Evolutionary conservation across 2,113 vertebrate genomes (phyloP).

Genomic region (Aphelocoma coerulescens): DNA sequence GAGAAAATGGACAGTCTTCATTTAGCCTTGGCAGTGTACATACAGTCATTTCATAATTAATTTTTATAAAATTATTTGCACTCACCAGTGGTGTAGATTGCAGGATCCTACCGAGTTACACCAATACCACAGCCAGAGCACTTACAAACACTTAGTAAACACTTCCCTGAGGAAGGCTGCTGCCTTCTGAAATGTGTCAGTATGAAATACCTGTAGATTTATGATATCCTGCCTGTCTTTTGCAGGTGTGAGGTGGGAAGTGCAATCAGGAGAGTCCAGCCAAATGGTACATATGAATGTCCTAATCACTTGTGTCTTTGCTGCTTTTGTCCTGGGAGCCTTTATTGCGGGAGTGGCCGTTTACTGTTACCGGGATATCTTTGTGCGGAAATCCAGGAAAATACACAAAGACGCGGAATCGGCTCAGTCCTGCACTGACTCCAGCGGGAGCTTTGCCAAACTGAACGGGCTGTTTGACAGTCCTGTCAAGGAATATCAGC

Average conservation of each 20-base stretch:
- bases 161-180: background rate
- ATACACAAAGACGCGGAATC: slow-evolving; percentile 93
- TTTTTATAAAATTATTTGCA: background rate
- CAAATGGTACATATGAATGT: slow-evolving; percentile 99
- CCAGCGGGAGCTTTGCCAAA: slow-evolving; percentile 92
- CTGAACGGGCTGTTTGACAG: slow-evolving; percentile 95
- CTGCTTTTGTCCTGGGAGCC: slow-evolving; percentile 93
- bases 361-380: slow-evolving; percentile 92
- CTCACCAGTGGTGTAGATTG: background rate
- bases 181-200: background rate
- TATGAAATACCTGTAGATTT: background rate
- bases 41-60: background rate
- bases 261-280: slow-evolving; percentile 90
- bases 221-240: slow-evolving; percentile 45
- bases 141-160: background rate
- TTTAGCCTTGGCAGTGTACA: background rate
- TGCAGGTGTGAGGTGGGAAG: slow-evolving; percentile 88
- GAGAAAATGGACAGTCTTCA: background rate
- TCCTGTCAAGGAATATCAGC: slow-evolving; percentile 94
- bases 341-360: slow-evolving; percentile 93
- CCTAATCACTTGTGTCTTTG: slow-evolving; percentile 97
- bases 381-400: slow-evolving; percentile 87
- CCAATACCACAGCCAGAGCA: background rate
- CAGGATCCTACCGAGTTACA: background rate
- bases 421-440: slow-evolving; percentile 90